Percentiles rank a stretch among this genome's conserved stretches.
These are phyloP conservation scores for Zele albiditarsus DNA, from an alignment of 2,888 invertebrate species.

Conservation along the genomic window DNA sequence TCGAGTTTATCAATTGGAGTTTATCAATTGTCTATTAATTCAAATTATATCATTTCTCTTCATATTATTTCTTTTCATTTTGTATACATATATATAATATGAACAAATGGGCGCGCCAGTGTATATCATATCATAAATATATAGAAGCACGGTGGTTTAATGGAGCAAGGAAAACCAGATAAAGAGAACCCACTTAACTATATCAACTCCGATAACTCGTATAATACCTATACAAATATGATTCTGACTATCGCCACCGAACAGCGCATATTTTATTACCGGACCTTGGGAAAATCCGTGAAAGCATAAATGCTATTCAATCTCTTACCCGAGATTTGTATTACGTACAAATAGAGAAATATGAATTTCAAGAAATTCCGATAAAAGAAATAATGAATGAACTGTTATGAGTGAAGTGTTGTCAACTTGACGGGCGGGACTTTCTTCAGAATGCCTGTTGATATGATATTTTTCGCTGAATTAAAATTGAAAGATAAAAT, in stretches of 20 bases:
- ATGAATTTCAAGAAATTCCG: neutral
- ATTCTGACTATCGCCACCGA: slow-evolving; percentile 12
- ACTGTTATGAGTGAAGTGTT: no score
- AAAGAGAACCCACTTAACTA: neutral
- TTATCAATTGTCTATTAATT: no score
- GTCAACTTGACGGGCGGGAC: no score
- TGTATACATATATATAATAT: no score
- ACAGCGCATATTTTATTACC: slow-evolving; percentile 11
- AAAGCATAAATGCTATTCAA: neutral
- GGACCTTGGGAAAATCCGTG: slow-evolving; percentile 15
- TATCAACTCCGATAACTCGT: slow-evolving; percentile 3
- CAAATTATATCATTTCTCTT: no score
- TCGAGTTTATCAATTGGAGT: no score
- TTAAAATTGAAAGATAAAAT: no score
- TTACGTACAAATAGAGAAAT: neutral
- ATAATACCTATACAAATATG: neutral
- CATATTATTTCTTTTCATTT: no score
- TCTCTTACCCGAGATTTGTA: neutral
- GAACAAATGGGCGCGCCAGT: no score
- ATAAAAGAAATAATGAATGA: no score
- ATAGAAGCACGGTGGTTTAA: no score
- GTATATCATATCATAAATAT: no score
- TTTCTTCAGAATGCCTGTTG: neutral
- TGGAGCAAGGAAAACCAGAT: neutral
- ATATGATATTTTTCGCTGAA: neutral